Evolutionary conservation across 1,140 invertebrate species (phyloP).

Genomic region (Araneus ventricosus): DNA sequence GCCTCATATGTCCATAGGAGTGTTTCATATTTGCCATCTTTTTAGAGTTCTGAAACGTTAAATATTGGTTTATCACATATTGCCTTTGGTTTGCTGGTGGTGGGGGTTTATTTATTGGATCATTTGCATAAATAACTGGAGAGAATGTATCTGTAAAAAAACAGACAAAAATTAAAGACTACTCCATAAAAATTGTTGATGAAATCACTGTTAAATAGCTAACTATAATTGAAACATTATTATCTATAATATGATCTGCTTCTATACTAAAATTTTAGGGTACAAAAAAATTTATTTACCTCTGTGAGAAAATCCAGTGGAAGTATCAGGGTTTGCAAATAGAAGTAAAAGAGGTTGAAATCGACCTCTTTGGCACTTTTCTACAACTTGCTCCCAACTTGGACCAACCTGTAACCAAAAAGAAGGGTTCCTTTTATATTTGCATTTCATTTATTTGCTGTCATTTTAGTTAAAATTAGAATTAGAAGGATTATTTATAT

Average conservation of each 20-base stretch:
- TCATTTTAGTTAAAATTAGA: no score
- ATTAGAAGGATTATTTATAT: no score
- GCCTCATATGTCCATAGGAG: slow-evolving; percentile 36
- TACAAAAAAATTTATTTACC: background rate
- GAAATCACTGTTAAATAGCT: no score
- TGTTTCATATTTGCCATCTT: slow-evolving; percentile 21
- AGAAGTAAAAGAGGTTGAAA: slow-evolving; percentile 95
- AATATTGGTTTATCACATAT: slow-evolving; percentile 67
- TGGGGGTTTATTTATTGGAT: background rate
- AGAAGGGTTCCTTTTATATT: background rate
- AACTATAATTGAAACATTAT: no score
- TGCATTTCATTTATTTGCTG: no score
- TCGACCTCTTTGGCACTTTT: slow-evolving; percentile 92
- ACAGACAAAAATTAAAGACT: background rate
- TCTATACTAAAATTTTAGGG: no score
- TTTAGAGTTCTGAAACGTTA: slow-evolving; percentile 58
- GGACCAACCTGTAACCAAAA: slow-evolving; percentile 85
- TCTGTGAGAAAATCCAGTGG: slow-evolving; percentile 88
- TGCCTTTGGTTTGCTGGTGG: slow-evolving; percentile 68
- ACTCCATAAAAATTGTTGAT: no score
- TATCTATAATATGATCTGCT: no score
- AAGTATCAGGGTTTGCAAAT: slow-evolving; percentile 90
- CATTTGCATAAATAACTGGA: slow-evolving; percentile 8
- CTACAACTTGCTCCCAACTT: slow-evolving; percentile 92
- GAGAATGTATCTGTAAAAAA: slow-evolving; percentile 13